Conservation (phyloP, 2,888 invertebrate genomes). For the Tryphoninae sp. region DNA sequence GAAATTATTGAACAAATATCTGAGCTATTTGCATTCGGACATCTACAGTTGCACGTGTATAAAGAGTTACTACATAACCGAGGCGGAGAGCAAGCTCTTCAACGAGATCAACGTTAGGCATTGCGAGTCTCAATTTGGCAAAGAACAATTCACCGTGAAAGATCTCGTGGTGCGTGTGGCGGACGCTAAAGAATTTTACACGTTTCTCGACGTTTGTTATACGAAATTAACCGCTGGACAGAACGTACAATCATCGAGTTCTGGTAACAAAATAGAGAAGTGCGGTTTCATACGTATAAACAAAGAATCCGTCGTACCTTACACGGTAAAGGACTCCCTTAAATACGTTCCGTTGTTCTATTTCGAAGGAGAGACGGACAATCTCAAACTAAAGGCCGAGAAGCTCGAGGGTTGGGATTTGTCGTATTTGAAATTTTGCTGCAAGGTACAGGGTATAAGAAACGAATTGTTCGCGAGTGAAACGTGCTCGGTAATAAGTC, state of each 20-base stretch:
- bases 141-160: constrained; percentile 92
- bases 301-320: constrained; percentile 96
- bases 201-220: constrained; percentile 94
- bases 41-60: constrained; percentile 96
- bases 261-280: constrained; percentile 84
- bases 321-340: constrained; percentile 90
- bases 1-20: constrained; percentile 93
- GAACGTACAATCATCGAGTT: constrained; percentile 72
- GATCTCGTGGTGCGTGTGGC: constrained; percentile 94
- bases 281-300: constrained; percentile 96
- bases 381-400: constrained; percentile 92
- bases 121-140: constrained; percentile 94
- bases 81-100: constrained; percentile 93
- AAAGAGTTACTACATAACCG: constrained; percentile 95
- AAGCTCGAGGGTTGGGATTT: constrained; percentile 95
- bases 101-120: constrained; percentile 97
- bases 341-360: constrained; percentile 96
- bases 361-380: constrained; percentile 95
- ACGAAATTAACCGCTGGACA: constrained; percentile 89
- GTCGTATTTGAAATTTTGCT: constrained; percentile 96
- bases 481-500: constrained; percentile 94
- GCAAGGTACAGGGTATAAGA: constrained; percentile 95
- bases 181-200: constrained; percentile 95
- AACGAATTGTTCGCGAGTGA: constrained; percentile 96
- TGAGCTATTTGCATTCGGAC: constrained; percentile 93